phyloP scores from a whole-genome alignment of 2,113 vertebrate genomes.

The Struthidea cinerea region DNA sequence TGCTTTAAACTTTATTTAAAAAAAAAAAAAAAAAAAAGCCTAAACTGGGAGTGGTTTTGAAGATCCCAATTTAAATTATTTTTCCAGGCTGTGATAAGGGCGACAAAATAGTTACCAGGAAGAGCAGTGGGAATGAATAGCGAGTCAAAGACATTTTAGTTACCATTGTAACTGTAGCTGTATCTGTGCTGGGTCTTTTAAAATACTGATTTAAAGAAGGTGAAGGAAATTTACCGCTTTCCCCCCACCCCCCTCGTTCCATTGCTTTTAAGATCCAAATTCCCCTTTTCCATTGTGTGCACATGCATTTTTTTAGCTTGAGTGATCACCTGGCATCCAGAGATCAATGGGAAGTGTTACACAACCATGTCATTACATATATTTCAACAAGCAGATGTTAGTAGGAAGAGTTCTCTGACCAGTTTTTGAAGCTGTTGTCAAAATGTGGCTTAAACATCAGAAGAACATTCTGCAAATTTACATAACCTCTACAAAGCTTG shows the following conservation, averaged over 20 bases:
- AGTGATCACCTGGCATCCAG: conserved; percentile 43
- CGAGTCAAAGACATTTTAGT: neutral
- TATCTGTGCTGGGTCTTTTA: neutral
- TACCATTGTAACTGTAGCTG: neutral
- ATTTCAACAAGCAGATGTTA: conserved; percentile 54
- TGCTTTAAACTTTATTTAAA: neutral
- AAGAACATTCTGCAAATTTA: conserved; percentile 18
- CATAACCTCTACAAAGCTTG: conserved; percentile 19
- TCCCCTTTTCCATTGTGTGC: conserved; percentile 16
- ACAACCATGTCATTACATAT: conserved; percentile 37
- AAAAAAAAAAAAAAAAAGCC: neutral
- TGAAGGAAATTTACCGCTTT: neutral
- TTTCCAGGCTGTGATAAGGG: neutral
- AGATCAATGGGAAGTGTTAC: conserved; percentile 41
- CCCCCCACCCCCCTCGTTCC: neutral
- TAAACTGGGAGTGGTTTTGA: neutral
- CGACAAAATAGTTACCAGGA: neutral
- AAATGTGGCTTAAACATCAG: conserved; percentile 41
- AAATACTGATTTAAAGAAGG: neutral
- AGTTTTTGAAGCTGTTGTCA: conserved; percentile 52
- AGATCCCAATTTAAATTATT: neutral
- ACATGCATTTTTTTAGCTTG: conserved; percentile 50
- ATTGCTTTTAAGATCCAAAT: neutral
- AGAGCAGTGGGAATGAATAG: neutral
- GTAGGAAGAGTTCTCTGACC: conserved; percentile 18